Evolutionary conservation across 2,113 vertebrate genomes (phyloP), one percentile per base, ranked within the genome.

Genomic region (Cottus gobio): DNA sequence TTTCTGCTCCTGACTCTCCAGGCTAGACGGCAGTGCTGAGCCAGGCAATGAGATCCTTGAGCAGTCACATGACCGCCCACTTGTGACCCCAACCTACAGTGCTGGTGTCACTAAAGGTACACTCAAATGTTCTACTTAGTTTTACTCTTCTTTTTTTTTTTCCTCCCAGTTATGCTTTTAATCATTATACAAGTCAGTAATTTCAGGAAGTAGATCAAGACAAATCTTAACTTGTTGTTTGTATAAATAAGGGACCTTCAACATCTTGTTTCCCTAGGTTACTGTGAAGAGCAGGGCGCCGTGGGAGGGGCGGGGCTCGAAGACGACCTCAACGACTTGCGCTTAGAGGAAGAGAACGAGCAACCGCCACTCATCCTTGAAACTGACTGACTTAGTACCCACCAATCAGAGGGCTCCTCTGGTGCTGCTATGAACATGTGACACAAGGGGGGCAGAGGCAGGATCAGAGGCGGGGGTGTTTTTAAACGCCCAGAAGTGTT

Each of bases 291-390:
- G 74, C 93, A 97, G 89, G 98, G 98, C 0, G 98, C 98, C 0
- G 96, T 96, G 3, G 98, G 98, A 4, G 98, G 98, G 9, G 84
- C 94, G 2, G 95, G 96, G 26, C 89, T 98, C 58, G 98, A 99
- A 37, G 97, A 99, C 0, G 98, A 99, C 91, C 92, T 97, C 79
- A 95, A 72, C 46, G 92, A 96, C 2, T 90, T 99, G 64, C 95
- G 95, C 72, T 71, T 99, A 67, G 98, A 99, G 0, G 98, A 99
- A 15, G 98, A 99, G 91, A 97, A 97, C 6, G 98, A 99, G 87
- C 97, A 98, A 64, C 98, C 98, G n/a, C 98, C 98, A 1, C 96
- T 99, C 95, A 97, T 99, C 87, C 97, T 99, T 11, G 96, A 97
- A 91, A 99, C 98, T 0, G 98, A 99, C 98, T 0, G 98, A 99